phyloP scores from a whole-genome alignment of 2,888 invertebrate species.

The Autographa gamma region DNA sequence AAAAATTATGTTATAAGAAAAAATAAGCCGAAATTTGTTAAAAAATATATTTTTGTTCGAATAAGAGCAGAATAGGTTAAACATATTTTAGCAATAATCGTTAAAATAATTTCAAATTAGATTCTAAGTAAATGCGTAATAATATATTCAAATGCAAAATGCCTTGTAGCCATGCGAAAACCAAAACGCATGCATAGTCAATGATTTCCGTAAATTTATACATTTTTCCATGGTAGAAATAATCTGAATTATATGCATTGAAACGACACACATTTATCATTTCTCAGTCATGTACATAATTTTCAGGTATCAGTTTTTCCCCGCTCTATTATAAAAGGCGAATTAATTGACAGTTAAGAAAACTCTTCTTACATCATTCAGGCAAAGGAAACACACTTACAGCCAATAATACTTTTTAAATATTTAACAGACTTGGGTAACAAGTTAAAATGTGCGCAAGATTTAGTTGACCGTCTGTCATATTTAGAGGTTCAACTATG shows the following conservation, averaged over 20 bases:
- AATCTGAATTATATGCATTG: background rate
- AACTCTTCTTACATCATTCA: background rate
- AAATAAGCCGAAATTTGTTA: background rate
- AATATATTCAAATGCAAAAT: constrained; percentile 22
- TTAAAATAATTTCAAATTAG: background rate
- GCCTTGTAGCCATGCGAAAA: constrained; percentile 23
- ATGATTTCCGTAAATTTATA: constrained; percentile 29
- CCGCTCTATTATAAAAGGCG: background rate
- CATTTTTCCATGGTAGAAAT: constrained; percentile 12
- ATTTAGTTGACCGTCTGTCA: constrained; percentile 24
- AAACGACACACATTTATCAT: background rate
- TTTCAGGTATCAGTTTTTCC: background rate
- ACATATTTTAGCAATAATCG: background rate
- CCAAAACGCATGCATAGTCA: constrained; percentile 20
- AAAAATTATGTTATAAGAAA: background rate
- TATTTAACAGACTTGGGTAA: background rate
- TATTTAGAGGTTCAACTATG: constrained; percentile 53
- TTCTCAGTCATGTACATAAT: background rate
- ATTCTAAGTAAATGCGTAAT: background rate
- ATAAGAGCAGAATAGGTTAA: background rate
- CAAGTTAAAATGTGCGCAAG: background rate
- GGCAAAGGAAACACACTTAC: background rate
- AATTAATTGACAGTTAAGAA: background rate
- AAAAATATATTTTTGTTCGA: background rate
- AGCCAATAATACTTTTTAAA: background rate